Conservation (phyloP, 1,140 invertebrate genomes). For the Micrasema longulum region DNA sequence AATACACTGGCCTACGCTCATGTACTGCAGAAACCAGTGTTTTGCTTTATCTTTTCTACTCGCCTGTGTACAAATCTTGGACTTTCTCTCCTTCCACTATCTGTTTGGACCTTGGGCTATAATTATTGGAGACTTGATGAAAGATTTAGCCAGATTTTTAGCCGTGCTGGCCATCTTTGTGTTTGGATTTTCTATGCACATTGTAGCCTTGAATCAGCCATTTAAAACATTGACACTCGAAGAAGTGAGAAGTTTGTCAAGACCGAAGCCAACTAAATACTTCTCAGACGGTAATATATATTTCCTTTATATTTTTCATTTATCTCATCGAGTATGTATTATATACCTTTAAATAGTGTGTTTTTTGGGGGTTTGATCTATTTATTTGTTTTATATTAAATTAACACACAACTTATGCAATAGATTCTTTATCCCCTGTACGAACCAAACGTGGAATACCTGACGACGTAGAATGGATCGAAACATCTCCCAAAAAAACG, state of each 20-base stretch:
- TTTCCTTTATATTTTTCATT: slow-evolving; percentile 29
- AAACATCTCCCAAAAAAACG: slow-evolving; percentile 52
- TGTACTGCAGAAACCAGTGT: slow-evolving; percentile 96
- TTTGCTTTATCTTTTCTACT: slow-evolving; percentile 94
- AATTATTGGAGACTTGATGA: slow-evolving; percentile 90
- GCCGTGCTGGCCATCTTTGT: slow-evolving; percentile 98
- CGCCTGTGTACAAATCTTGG: slow-evolving; percentile 96
- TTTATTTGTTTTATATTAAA: slow-evolving; percentile 3
- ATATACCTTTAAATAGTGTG: not conserved
- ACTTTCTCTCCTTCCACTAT: slow-evolving; percentile 98
- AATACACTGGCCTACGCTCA: slow-evolving; percentile 82
- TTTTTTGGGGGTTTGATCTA: slow-evolving; percentile 3
- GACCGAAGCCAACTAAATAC: slow-evolving; percentile 66
- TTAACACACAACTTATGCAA: slow-evolving; percentile 35
- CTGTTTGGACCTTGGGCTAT: slow-evolving; percentile 98
- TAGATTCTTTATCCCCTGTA: slow-evolving; percentile 57
- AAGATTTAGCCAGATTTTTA: slow-evolving; percentile 93
- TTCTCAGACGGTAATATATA: slow-evolving; percentile 82
- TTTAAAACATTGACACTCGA: slow-evolving; percentile 75
- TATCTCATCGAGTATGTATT: slow-evolving; percentile 4
- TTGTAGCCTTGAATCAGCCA: slow-evolving; percentile 95
- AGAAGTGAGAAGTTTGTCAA: slow-evolving; percentile 68
- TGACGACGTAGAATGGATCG: slow-evolving; percentile 63
- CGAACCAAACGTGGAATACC: slow-evolving; percentile 62
- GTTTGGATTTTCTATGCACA: slow-evolving; percentile 97